These are phyloP conservation scores for Callaeas wilsoni DNA, from an alignment of 2,113 vertebrate species.

Conservation along the genomic window DNA sequence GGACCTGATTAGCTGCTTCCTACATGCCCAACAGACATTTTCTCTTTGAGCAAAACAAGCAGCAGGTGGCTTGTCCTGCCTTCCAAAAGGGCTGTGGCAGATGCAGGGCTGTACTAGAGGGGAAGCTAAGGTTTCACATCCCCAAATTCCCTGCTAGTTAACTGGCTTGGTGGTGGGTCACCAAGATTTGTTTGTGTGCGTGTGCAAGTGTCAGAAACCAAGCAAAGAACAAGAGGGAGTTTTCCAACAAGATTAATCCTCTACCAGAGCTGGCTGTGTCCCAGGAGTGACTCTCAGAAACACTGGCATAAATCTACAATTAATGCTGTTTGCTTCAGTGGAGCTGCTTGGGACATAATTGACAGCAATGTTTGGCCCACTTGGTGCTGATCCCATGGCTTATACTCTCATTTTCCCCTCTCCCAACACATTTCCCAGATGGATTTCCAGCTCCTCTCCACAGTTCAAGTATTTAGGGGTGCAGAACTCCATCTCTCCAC, in stretches of 20 bases:
- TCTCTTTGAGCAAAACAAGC: background rate
- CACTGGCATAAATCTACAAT: background rate
- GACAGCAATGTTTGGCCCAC: background rate
- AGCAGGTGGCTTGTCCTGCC: slow-evolving; percentile 49
- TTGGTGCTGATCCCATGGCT: background rate
- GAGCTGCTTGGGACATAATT: background rate
- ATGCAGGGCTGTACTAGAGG: slow-evolving; percentile 30
- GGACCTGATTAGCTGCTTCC: background rate
- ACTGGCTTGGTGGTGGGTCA: background rate
- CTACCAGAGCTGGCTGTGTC: background rate
- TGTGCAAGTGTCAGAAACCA: background rate
- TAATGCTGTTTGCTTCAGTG: background rate
- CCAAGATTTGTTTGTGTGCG: background rate
- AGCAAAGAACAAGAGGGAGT: background rate
- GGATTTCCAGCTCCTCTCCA: background rate
- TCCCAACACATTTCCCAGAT: background rate
- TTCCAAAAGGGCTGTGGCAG: background rate
- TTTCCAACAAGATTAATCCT: slow-evolving; percentile 20
- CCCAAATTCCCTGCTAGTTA: slow-evolving; percentile 11
- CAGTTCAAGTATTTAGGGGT: background rate
- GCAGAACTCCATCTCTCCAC: background rate
- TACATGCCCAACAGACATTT: background rate
- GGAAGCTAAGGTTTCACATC: slow-evolving; percentile 41
- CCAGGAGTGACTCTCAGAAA: background rate
- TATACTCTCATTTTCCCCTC: background rate